Base-by-base conservation (phyloP, 2,113 vertebrate genomes). In the Fregata magnificens region DNA sequence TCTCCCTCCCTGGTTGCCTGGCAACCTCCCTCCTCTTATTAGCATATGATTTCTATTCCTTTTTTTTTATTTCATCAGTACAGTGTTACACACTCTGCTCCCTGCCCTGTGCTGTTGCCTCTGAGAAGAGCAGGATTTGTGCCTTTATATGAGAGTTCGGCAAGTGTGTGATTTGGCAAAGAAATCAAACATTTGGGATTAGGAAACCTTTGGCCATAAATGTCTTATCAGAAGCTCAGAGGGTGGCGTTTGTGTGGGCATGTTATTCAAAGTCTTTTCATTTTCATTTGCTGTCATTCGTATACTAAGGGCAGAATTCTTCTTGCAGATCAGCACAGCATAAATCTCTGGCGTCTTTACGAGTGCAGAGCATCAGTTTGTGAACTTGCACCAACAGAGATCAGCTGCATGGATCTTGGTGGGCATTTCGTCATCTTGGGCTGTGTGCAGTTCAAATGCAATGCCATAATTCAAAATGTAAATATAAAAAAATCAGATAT, bases 41-140 rank as follows among this genome's bases (percentile, higher is more conserved):
- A 97, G 96, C 97, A 97, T 97, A 95, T 86, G 95, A 93, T 98
- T 97, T 97, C 97, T 96, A 96, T 95, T 97, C 96, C 93, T 95
- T 96, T 95, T 96, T 95, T 96, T 96, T 96, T 96, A 97, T 96
- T 96, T 96, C 88, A 96, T 95, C 81, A 80, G 86, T 95, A 88
- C 86, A 79, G 77, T 79, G 92, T 91, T 92, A 45, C 69, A 92
- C 44, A 70, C 86, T 45, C 82, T 94, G 94, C 86, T 95, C 94
- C 49, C 45, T 95, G 83, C 93, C 81, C 83, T 87, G 88, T 29
- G 73, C 80, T 9, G 17, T 88, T 0, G 44, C 86, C 86, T 95
- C 82, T 88, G 77, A 97, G 92, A 94, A 69, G 88, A 72, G 80
- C 83, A 95, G 94, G 65, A 92, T 97, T 95, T 96, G 86, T 94